Percentiles rank a stretch among this genome's conserved stretches.
Evolutionary conservation across 2,797 vertebrate genomes (phyloP).

Genomic region (Notoglanidium macrostoma): DNA sequence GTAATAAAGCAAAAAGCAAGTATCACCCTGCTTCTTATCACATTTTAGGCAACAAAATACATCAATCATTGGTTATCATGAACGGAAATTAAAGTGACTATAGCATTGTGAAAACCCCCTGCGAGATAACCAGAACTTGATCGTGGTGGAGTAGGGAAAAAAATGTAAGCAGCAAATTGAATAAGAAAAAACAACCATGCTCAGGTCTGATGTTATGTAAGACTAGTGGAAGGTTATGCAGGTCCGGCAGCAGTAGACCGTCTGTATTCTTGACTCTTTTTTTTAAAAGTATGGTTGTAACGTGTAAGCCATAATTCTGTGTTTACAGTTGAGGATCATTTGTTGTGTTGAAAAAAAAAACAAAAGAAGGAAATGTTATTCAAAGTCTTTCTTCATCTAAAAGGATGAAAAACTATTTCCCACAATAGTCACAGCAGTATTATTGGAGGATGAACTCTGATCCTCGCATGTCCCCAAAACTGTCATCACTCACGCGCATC

Average conservation of each 20-base stretch:
- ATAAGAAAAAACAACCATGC: neutral
- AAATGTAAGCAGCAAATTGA: neutral
- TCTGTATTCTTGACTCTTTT: neutral
- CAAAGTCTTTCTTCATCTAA: slow-evolving; percentile 53
- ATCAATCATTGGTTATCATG: neutral
- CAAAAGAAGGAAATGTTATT: slow-evolving; percentile 56
- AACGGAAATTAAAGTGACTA: neutral
- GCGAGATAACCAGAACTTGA: neutral
- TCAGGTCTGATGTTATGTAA: neutral
- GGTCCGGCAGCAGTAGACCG: neutral
- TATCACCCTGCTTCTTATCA: neutral
- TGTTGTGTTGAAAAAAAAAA: slow-evolving; percentile 46
- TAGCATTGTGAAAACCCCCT: neutral
- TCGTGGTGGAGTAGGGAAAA: neutral
- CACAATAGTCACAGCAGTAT: neutral
- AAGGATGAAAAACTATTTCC: neutral
- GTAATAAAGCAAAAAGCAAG: neutral
- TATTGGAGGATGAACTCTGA: slow-evolving; percentile 7
- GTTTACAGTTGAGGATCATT: slow-evolving; percentile 31
- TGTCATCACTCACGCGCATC: slow-evolving; percentile 30
- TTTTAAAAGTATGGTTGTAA: neutral
- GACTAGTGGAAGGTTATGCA: neutral
- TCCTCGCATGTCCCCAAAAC: neutral
- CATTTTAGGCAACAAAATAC: neutral
- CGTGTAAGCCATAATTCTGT: neutral